A percentile compares a stretch with the other conserved stretches of the same genome.
Evolutionary conservation across 1,140 invertebrate species (phyloP).

Genomic region (Brachionus calyciflorus): DNA sequence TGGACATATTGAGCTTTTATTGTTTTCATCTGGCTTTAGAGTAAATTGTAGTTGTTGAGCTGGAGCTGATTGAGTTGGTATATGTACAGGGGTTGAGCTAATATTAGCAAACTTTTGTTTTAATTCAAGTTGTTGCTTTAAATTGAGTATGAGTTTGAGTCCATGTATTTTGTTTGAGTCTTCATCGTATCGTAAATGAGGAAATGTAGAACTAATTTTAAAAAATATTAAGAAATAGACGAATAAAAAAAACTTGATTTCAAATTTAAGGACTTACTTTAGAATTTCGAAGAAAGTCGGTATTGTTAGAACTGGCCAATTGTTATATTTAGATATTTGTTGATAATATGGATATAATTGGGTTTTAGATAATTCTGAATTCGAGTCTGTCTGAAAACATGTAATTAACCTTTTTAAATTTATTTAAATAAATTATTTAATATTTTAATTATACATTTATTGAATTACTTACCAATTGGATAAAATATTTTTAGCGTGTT

Average conservation of each 20-base stretch:
- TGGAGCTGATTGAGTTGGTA: background rate
- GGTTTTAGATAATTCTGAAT: constrained; percentile 42
- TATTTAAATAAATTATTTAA: background rate
- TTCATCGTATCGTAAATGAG: constrained; percentile 17
- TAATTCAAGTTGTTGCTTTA: constrained; percentile 34
- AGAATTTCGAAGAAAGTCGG: constrained; percentile 42
- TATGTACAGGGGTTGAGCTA: background rate
- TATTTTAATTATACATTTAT: background rate
- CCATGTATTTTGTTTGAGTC: constrained; percentile 41
- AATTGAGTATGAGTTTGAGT: constrained; percentile 18
- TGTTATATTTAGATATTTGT: constrained; percentile 40
- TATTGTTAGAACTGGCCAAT: constrained; percentile 31
- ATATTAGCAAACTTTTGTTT: constrained; percentile 20
- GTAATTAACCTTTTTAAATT: constrained; percentile 15
- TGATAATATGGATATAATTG: constrained; percentile 46
- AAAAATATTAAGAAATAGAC: background rate
- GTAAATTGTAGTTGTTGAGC: background rate
- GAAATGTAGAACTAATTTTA: constrained; percentile 16
- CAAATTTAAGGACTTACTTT: constrained; percentile 7
- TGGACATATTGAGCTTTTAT: background rate
- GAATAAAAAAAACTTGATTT: background rate
- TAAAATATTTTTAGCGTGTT: constrained; percentile 24
- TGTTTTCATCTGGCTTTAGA: background rate
- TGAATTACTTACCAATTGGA: constrained; percentile 8
- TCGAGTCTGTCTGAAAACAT: constrained; percentile 36